These are phyloP conservation scores for Tortricodes alternella DNA, from an alignment of 2,888 invertebrate species.

Conservation along the genomic window DNA sequence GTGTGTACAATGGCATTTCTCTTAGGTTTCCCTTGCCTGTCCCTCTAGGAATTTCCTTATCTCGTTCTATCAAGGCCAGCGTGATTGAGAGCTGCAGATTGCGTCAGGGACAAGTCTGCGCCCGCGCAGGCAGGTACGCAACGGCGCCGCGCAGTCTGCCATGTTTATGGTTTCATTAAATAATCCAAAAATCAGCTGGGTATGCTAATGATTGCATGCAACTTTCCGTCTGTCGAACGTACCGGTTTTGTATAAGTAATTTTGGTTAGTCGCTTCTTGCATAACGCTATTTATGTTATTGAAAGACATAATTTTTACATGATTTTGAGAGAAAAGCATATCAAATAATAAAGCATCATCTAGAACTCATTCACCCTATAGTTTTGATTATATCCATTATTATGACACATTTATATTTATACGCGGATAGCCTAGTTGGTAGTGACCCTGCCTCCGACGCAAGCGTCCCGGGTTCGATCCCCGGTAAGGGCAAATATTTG, in stretches of 20 bases:
- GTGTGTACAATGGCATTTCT: slow-evolving; percentile 23
- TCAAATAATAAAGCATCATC: too few relatives aligned
- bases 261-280: neutral
- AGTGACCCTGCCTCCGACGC: too few relatives aligned
- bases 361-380: too few relatives aligned
- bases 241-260: slow-evolving; percentile 1
- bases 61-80: slow-evolving; percentile 21
- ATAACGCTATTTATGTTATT: too few relatives aligned
- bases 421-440: too few relatives aligned
- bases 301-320: too few relatives aligned
- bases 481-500: too few relatives aligned
- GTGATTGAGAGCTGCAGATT: slow-evolving; percentile 22
- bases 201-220: neutral
- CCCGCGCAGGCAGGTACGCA: slow-evolving; percentile 47
- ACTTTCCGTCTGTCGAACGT: neutral
- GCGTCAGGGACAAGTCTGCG: slow-evolving; percentile 24
- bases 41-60: slow-evolving; percentile 29
- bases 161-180: slow-evolving; percentile 27
- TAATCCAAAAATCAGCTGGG: slow-evolving; percentile 12
- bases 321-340: too few relatives aligned
- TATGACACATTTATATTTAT: too few relatives aligned
- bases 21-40: slow-evolving; percentile 22
- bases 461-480: too few relatives aligned
- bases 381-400: too few relatives aligned
- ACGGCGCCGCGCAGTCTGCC: slow-evolving; percentile 64